A percentile compares a stretch with the other conserved stretches of the same genome.
Conservation (phyloP, 2,113 vertebrate species). For the Perca flavescens region DNA sequence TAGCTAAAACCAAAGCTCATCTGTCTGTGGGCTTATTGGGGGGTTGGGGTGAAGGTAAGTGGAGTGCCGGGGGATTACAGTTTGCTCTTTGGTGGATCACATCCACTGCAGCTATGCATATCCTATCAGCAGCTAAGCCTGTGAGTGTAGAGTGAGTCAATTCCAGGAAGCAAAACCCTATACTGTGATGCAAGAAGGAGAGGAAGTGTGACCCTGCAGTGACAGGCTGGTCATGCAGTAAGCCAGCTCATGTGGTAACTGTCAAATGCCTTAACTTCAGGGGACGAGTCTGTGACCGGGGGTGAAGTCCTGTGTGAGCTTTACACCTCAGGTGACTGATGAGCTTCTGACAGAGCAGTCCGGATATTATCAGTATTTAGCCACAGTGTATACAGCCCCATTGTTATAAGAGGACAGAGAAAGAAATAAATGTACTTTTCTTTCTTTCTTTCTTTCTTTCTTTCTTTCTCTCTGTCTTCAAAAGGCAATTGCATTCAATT, state of each 20-base stretch:
- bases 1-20: slow-evolving; percentile 66
- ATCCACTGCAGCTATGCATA: slow-evolving; percentile 60
- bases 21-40: slow-evolving; percentile 63
- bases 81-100: slow-evolving; percentile 61
- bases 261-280: slow-evolving; percentile 26
- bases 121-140: slow-evolving; percentile 65
- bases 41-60: slow-evolving; percentile 47
- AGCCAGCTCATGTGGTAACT: slow-evolving; percentile 19
- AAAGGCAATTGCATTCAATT: neutral
- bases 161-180: slow-evolving; percentile 50
- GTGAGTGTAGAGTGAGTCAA: slow-evolving; percentile 53
- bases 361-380: neutral
- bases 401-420: neutral
- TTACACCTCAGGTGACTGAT: neutral
- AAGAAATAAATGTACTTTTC: neutral
- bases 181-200: slow-evolving; percentile 16
- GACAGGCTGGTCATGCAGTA: slow-evolving; percentile 11
- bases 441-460: too few relatives aligned
- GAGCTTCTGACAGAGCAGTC: neutral
- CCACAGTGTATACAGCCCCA: neutral
- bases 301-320: neutral
- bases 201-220: slow-evolving; percentile 31
- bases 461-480: neutral
- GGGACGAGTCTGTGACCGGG: neutral
- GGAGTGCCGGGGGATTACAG: slow-evolving; percentile 62